A percentile compares a stretch with the other conserved stretches of the same genome.
Evolutionary conservation across 2,113 vertebrate species (phyloP).

Genomic region (Xiphophorus hellerii): DNA sequence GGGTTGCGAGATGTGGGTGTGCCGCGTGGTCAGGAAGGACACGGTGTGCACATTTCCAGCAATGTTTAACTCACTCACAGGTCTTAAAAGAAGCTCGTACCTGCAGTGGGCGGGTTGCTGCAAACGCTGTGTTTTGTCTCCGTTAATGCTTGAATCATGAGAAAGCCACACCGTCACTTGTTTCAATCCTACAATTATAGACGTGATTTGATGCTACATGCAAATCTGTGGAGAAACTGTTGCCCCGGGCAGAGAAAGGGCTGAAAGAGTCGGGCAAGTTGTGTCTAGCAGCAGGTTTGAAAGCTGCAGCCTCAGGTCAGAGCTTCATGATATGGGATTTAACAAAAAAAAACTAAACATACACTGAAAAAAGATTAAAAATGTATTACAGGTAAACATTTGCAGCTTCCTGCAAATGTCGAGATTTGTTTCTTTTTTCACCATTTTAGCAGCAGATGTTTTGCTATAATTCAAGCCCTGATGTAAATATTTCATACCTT

Average conservation of each 20-base stretch:
- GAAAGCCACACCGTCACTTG: neutral
- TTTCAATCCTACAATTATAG: neutral
- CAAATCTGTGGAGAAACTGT: neutral
- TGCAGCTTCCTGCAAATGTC: no score
- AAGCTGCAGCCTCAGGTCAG: slow-evolving; percentile 30
- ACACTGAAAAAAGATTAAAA: neutral
- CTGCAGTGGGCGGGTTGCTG: slow-evolving; percentile 13
- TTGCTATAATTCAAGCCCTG: neutral
- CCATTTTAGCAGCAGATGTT: neutral
- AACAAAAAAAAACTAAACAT: neutral
- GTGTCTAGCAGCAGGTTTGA: slow-evolving; percentile 35
- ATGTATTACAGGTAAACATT: no score
- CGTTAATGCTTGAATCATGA: slow-evolving; percentile 1
- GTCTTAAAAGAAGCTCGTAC: neutral
- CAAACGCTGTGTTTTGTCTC: neutral
- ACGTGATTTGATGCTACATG: neutral
- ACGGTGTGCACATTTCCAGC: slow-evolving; percentile 3
- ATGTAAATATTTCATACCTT: neutral
- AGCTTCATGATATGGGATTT: neutral
- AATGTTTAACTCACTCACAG: slow-evolving; percentile 4
- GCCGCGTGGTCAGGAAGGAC: slow-evolving; percentile 13
- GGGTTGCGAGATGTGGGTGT: slow-evolving; percentile 10
- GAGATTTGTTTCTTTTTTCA: neutral
- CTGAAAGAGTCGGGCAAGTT: slow-evolving; percentile 41
- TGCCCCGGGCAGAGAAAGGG: slow-evolving; percentile 2